A percentile compares a stretch with the other conserved stretches of the same genome.
Conservation (phyloP, 2,888 invertebrate genomes). For the Macrophya alboannulata region DNA sequence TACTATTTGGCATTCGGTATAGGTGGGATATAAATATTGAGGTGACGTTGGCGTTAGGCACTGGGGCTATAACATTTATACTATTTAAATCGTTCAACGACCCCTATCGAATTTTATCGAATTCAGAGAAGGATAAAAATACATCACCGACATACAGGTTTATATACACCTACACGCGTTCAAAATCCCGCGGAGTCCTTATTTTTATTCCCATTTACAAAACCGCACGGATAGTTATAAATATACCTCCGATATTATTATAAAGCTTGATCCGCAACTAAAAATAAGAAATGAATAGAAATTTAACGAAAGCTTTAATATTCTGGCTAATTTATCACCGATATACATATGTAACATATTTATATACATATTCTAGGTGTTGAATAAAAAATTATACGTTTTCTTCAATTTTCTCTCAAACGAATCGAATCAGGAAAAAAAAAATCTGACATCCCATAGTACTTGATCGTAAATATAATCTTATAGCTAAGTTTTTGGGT, state of each 20-base stretch:
- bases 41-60: neutral
- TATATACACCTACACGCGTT: neutral
- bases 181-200: neutral
- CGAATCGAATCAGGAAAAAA: too few species aligned
- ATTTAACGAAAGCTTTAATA: neutral
- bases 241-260: too few species aligned
- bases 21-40: constrained; percentile 15
- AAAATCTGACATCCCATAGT: neutral
- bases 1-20: constrained; percentile 16
- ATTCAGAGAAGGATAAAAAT: constrained; percentile 44
- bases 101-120: constrained; percentile 37
- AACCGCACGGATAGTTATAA: neutral
- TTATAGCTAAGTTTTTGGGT: too few species aligned
- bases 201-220: neutral
- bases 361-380: neutral
- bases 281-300: constrained; percentile 8
- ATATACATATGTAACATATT: too few species aligned
- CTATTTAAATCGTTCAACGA: constrained; percentile 46
- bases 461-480: too few species aligned
- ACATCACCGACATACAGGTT: neutral
- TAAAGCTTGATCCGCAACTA: neutral
- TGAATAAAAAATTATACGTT: too few species aligned
- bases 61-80: neutral
- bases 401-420: too few species aligned
- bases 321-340: neutral